Percentiles rank a stretch among this genome's conserved stretches.
Evolutionary conservation across 2,888 invertebrate species (phyloP).

Genomic region (Melieria picta): DNA sequence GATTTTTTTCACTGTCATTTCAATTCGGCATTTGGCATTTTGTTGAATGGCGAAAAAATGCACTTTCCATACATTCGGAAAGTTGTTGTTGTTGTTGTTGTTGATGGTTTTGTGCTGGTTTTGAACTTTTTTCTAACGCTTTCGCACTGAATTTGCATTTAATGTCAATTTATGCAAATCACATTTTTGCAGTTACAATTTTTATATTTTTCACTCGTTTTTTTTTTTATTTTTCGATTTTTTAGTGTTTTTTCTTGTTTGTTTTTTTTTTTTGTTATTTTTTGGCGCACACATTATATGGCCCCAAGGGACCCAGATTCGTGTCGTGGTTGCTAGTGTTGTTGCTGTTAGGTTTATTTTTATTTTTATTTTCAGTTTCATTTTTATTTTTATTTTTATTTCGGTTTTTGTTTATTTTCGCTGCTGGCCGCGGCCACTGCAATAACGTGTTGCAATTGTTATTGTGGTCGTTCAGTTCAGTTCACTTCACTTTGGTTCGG

Average conservation of each 20-base stretch:
- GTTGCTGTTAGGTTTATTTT: constrained; percentile 28
- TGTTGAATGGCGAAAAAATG: background rate
- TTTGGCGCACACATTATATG: too few relatives aligned
- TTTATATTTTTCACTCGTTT: too few relatives aligned
- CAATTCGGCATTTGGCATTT: background rate
- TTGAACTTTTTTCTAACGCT: constrained; percentile 32
- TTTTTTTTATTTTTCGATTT: too few relatives aligned
- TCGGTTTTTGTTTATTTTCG: too few relatives aligned
- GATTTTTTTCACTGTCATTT: background rate
- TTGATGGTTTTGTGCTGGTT: constrained; percentile 12
- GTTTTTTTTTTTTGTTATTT: too few relatives aligned
- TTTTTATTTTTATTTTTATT: too few relatives aligned
- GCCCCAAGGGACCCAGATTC: background rate
- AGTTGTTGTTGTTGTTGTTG: background rate
- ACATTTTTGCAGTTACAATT: constrained; percentile 41
- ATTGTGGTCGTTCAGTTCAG: constrained; percentile 23
- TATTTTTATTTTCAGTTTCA: constrained; percentile 19
- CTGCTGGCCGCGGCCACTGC: too few relatives aligned
- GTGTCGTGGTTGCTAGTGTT: constrained; percentile 14
- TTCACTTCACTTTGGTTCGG: too few relatives aligned
- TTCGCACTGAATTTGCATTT: constrained; percentile 56
- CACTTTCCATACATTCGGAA: background rate
- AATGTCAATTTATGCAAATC: constrained; percentile 63
- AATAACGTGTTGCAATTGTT: constrained; percentile 30
- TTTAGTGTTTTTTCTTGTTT: too few relatives aligned